These are phyloP conservation scores for Pardalotus punctatus DNA, from an alignment of 2,113 vertebrate species.

Conservation along the genomic window DNA sequence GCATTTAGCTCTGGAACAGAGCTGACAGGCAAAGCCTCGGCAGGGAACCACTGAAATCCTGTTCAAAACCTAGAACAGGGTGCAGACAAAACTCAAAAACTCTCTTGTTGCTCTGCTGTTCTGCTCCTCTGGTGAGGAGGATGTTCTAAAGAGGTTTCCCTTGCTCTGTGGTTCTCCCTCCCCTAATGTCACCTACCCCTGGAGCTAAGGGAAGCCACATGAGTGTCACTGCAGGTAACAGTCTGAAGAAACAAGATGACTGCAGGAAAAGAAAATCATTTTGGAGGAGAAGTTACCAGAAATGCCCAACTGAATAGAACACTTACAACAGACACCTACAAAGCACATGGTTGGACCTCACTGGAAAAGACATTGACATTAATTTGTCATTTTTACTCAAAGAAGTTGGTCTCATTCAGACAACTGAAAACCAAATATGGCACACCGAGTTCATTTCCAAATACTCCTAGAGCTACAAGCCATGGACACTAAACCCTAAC, in stretches of 20 bases:
- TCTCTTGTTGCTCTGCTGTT: neutral
- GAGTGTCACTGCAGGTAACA: neutral
- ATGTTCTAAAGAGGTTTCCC: neutral
- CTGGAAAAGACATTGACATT: neutral
- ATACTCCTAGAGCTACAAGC: neutral
- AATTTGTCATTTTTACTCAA: neutral
- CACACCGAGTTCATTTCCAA: neutral
- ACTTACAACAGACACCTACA: neutral
- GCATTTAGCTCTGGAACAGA: neutral
- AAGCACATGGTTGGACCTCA: fast-evolving
- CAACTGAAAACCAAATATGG: neutral
- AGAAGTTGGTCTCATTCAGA: neutral
- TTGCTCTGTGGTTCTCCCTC: neutral
- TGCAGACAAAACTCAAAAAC: neutral
- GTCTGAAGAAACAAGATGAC: neutral
- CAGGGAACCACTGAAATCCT: neutral
- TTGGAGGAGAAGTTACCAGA: neutral
- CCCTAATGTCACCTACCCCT: fast-evolving
- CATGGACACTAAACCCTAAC: neutral
- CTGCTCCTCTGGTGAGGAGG: neutral
- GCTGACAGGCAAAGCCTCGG: neutral
- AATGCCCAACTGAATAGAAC: neutral
- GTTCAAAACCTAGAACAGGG: neutral
- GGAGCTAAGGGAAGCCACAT: neutral
- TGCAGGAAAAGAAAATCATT: neutral